phyloP scores from a whole-genome alignment of 2,113 vertebrate species.

The Burhinus oedicnemus region DNA sequence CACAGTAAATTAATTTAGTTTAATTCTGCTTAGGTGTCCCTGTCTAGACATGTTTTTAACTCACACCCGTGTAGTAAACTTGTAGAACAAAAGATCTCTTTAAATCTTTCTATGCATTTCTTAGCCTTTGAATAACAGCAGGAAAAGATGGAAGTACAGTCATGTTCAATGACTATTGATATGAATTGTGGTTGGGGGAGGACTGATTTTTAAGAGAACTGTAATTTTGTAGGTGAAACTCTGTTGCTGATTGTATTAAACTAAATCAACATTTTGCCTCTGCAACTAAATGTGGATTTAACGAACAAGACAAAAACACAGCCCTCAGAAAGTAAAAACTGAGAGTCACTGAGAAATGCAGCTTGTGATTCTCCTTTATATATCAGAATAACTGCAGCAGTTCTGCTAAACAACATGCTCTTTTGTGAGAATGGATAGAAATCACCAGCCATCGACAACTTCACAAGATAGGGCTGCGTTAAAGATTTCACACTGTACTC shows the following conservation, averaged over 20 bases:
- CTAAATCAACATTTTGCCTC: background rate
- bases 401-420: background rate
- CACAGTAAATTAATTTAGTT: background rate
- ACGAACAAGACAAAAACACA: background rate
- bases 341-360: background rate
- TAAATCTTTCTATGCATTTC: background rate
- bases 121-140: background rate
- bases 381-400: background rate
- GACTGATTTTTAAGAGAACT: background rate
- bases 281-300: background rate
- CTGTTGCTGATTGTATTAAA: background rate
- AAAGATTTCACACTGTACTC: background rate
- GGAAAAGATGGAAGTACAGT: background rate
- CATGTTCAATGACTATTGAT: background rate
- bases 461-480: background rate
- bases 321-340: background rate
- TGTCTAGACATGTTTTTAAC: background rate
- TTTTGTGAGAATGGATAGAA: background rate
- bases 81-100: background rate
- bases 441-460: background rate
- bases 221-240: background rate
- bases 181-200: background rate
- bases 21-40: background rate
- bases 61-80: background rate
- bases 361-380: background rate